Conservation (phyloP, 2,113 vertebrate species). For the Orcinus orca region DNA sequence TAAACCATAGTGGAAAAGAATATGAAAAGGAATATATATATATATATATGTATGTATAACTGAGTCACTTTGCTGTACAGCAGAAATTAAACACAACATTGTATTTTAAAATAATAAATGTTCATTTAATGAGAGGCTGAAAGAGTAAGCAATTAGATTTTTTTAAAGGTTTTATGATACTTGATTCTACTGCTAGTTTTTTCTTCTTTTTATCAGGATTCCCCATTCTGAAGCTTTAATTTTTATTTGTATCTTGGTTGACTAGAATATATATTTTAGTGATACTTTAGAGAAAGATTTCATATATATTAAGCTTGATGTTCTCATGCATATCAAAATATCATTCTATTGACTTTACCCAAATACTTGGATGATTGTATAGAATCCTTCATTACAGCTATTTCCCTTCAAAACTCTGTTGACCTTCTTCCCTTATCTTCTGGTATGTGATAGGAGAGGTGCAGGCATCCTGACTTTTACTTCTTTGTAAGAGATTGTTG, state of each 20-base stretch:
- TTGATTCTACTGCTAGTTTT: not conserved
- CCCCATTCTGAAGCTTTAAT: not conserved
- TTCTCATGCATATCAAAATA: not conserved
- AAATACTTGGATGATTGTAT: not conserved
- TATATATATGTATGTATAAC: too few relatives aligned
- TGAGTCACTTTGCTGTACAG: not conserved
- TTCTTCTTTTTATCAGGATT: not conserved
- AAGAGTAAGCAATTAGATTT: not conserved
- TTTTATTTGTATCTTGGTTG: not conserved
- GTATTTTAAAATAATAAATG: not conserved
- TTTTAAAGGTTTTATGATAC: not conserved
- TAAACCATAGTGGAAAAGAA: not conserved
- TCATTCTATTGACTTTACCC: not conserved
- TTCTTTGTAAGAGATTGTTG: conserved; percentile 13
- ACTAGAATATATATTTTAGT: not conserved
- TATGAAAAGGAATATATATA: not conserved
- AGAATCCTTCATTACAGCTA: not conserved
- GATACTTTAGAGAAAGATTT: not conserved
- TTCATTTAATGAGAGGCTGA: not conserved
- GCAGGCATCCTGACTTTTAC: not conserved
- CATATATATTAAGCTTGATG: not conserved
- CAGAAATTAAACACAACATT: not conserved
- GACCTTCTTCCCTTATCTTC: not conserved
- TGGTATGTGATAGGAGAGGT: not conserved
- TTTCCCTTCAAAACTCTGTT: not conserved